phyloP scores from a whole-genome alignment of 2,797 vertebrate genomes.

The Rhodeus uyekii region DNA sequence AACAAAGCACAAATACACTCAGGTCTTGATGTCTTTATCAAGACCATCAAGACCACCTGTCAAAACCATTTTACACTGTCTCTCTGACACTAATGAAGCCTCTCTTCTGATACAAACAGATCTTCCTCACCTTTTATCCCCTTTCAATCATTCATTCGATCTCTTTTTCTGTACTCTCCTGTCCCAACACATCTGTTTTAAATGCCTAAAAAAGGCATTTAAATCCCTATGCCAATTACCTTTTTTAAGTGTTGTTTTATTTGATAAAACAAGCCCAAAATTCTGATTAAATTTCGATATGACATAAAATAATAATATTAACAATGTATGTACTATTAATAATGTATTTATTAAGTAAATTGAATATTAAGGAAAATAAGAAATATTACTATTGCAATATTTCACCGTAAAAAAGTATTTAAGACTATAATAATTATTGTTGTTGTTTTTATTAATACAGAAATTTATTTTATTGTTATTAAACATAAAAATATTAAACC shows the following conservation, averaged over 20 bases:
- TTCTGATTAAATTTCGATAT: background rate
- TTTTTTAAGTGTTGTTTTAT: background rate
- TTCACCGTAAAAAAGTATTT: background rate
- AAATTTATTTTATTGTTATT: background rate
- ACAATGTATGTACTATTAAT: no score
- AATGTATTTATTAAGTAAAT: background rate
- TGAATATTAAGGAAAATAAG: background rate
- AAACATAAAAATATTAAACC: background rate
- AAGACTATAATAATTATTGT: background rate
- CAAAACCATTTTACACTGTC: slow-evolving; percentile 40
- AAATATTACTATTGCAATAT: background rate
- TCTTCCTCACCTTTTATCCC: slow-evolving; percentile 35
- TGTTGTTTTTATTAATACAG: background rate
- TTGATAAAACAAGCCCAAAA: no score
- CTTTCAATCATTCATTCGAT: slow-evolving; percentile 27
- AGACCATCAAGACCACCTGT: no score
- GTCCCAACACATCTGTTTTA: slow-evolving; percentile 15
- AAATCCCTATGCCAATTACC: background rate
- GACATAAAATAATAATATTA: background rate
- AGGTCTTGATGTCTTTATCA: slow-evolving; percentile 47
- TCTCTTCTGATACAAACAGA: slow-evolving; percentile 32
- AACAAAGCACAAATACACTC: slow-evolving; percentile 45
- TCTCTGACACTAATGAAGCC: slow-evolving; percentile 34
- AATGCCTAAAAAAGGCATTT: slow-evolving; percentile 20
- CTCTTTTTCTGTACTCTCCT: background rate